Evolutionary conservation across 2,888 invertebrate species (phyloP).

Genomic region (Dugesia japonica): DNA sequence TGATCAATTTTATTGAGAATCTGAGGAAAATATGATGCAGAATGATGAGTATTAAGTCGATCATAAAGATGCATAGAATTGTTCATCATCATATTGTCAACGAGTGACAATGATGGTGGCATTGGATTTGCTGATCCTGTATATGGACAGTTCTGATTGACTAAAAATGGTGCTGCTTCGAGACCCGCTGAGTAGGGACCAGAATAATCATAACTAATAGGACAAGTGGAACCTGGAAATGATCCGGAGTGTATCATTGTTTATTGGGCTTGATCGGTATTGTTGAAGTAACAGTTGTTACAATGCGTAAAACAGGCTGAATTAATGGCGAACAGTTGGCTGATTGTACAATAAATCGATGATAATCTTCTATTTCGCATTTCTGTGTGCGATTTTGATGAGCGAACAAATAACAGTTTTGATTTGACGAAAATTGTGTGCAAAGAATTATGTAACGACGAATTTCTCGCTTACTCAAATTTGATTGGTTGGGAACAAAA

Average conservation of each 20-base stretch:
- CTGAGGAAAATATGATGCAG: neutral
- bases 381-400: neutral
- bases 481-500: neutral
- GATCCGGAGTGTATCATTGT: slow-evolving; percentile 20
- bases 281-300: slow-evolving; percentile 20
- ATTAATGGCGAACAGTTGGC: slow-evolving; percentile 14
- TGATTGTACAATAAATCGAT: neutral
- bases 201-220: slow-evolving; percentile 3
- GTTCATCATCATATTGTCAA: slow-evolving; percentile 12
- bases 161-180: slow-evolving; percentile 1
- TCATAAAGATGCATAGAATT: slow-evolving; percentile 16
- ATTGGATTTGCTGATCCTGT: neutral
- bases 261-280: slow-evolving; percentile 3
- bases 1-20: neutral
- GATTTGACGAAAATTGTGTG: neutral
- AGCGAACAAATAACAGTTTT: neutral
- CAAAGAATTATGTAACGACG: slow-evolving; percentile 6
- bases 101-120: neutral
- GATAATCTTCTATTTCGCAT: neutral
- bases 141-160: slow-evolving; percentile 1
- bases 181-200: slow-evolving; percentile 1
- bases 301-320: slow-evolving; percentile 1
- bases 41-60: neutral
- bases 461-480: neutral
- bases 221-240: slow-evolving; percentile 20